These are phyloP conservation scores for Varanus komodoensis DNA, from an alignment of 2,113 vertebrate species.

Conservation along the genomic window DNA sequence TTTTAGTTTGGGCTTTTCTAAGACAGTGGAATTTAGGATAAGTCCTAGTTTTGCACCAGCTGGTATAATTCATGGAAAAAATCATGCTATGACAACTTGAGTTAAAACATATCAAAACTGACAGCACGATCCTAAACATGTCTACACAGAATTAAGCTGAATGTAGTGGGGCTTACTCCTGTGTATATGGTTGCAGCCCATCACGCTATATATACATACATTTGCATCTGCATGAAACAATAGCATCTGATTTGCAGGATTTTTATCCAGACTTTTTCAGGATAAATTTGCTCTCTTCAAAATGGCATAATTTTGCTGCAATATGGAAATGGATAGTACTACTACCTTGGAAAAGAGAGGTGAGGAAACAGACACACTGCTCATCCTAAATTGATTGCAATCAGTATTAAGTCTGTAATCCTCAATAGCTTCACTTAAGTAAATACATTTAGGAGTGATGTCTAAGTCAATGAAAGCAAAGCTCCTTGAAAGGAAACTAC, in stretches of 20 bases:
- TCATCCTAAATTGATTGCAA: slow-evolving; percentile 22
- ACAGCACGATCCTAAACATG: not conserved
- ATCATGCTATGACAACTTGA: not conserved
- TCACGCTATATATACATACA: not conserved
- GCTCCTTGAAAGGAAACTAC: not conserved
- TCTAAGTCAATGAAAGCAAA: not conserved
- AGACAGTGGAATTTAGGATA: not conserved
- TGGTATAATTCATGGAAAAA: not conserved
- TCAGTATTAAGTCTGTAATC: slow-evolving; percentile 7
- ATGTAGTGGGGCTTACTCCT: not conserved
- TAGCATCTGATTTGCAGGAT: slow-evolving; percentile 8
- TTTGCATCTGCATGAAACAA: slow-evolving; percentile 10
- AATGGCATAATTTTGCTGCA: not conserved
- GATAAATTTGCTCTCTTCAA: slow-evolving; percentile 11
- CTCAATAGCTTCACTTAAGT: not conserved
- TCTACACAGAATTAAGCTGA: not conserved
- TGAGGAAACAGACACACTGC: not conserved
- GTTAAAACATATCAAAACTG: not conserved
- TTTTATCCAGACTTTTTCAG: not conserved
- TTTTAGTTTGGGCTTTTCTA: not conserved
- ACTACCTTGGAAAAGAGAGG: not conserved
- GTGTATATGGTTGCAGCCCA: not conserved
- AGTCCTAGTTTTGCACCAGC: not conserved
- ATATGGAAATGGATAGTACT: not conserved
- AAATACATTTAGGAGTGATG: not conserved